Evolutionary conservation across 2,888 invertebrate genomes (phyloP).

Genomic region (Hydraecia micacea): DNA sequence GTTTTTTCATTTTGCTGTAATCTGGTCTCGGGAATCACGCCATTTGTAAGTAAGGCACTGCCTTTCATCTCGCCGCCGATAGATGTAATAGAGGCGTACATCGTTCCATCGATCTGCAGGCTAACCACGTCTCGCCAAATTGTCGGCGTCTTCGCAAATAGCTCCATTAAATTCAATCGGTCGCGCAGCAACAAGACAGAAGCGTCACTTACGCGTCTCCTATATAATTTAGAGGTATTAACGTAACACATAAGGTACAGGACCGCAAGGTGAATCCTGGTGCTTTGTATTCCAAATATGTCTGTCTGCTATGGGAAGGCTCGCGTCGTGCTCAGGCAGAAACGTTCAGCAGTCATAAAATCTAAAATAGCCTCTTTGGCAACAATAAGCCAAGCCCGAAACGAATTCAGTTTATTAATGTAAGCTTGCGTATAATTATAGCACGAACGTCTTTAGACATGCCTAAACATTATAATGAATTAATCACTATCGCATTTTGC

Average conservation of each 20-base stretch:
- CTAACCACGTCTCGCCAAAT: conserved; percentile 79
- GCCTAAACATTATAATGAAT: conserved; percentile 34
- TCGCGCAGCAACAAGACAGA: conserved; percentile 77
- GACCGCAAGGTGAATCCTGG: conserved; percentile 61
- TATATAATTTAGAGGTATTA: conserved; percentile 87
- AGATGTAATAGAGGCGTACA: conserved; percentile 67
- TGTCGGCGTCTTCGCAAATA: conserved; percentile 82
- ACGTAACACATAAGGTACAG: conserved; percentile 68
- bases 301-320: conserved; percentile 50
- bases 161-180: conserved; percentile 87
- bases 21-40: conserved; percentile 57
- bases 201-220: conserved; percentile 80
- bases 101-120: conserved; percentile 70
- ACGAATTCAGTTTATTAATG: conserved; percentile 47
- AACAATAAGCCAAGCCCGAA: conserved; percentile 39
- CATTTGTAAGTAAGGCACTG: conserved; percentile 62
- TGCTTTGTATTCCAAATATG: conserved; percentile 79
- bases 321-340: conserved; percentile 52
- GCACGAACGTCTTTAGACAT: conserved; percentile 28
- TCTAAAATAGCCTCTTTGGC: conserved; percentile 58
- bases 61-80: conserved; percentile 72
- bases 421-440: conserved; percentile 43
- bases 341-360: conserved; percentile 58
- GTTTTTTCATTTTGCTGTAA: conserved; percentile 61
- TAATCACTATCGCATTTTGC: conserved; percentile 30